A percentile compares a stretch with the other conserved stretches of the same genome.
These are phyloP conservation scores for Himantopus leucocephalus DNA, from an alignment of 2,113 vertebrate genomes.

Conservation along the genomic window DNA sequence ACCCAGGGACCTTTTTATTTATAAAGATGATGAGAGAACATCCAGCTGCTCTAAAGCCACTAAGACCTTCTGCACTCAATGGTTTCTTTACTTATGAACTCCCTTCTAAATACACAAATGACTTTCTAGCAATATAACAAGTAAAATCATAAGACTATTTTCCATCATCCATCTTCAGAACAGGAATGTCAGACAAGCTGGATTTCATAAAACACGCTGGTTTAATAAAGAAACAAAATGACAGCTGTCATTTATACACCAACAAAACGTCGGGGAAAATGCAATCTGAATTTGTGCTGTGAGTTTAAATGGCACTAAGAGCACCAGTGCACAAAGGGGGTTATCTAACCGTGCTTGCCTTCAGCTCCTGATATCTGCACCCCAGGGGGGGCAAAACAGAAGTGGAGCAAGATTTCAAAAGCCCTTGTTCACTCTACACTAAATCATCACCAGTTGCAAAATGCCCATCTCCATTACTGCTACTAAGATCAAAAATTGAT, in stretches of 20 bases:
- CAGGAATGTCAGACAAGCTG: not conserved
- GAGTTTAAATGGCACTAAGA: not conserved
- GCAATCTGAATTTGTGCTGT: not conserved
- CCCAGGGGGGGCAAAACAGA: not conserved
- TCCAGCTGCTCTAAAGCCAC: not conserved
- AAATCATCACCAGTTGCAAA: not conserved
- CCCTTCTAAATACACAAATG: not conserved
- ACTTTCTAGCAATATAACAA: not conserved
- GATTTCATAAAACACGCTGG: not conserved
- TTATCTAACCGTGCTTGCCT: fast-evolving
- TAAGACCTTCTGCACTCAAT: not conserved
- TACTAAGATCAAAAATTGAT: not conserved
- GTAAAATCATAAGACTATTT: not conserved
- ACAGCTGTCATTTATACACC: not conserved
- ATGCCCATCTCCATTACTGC: not conserved
- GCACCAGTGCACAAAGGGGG: not conserved
- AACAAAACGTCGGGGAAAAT: fast-evolving
- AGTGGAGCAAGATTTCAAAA: not conserved
- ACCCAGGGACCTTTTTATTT: not conserved
- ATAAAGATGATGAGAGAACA: not conserved
- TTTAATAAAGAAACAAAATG: not conserved
- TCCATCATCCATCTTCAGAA: not conserved
- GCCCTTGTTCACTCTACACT: not conserved
- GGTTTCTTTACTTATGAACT: not conserved
- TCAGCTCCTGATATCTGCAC: not conserved